A percentile compares a stretch with the other conserved stretches of the same genome.
Conservation (phyloP, 2,113 vertebrate genomes). For the Nothocercus julius region DNA sequence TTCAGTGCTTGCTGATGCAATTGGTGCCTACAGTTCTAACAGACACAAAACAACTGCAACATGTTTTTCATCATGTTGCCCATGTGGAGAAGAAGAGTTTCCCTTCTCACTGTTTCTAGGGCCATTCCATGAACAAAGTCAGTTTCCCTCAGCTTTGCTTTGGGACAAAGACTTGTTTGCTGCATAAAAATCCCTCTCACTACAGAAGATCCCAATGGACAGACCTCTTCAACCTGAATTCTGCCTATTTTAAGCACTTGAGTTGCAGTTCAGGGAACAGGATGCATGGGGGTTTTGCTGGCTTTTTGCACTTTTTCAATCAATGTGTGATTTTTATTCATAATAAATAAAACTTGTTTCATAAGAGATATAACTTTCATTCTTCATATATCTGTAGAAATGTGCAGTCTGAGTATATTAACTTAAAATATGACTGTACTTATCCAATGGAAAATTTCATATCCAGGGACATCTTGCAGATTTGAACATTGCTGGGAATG, state of each 20-base stretch:
- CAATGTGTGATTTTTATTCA: neutral
- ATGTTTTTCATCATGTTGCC: neutral
- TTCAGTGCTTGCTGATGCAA: neutral
- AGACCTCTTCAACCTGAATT: neutral
- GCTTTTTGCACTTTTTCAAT: neutral
- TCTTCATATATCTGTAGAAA: constrained; percentile 19
- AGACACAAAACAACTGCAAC: accelerated
- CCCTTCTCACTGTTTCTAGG: neutral
- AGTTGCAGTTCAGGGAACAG: neutral
- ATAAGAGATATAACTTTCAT: constrained; percentile 28
- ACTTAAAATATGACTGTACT: neutral
- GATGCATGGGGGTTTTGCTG: neutral
- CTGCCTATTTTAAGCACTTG: neutral
- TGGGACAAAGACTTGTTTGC: neutral
- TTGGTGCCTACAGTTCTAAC: neutral
- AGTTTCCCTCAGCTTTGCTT: neutral
- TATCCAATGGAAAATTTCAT: neutral
- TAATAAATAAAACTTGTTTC: constrained; percentile 39
- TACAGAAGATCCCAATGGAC: neutral
- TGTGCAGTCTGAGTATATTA: neutral
- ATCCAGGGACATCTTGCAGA: neutral
- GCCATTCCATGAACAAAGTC: neutral
- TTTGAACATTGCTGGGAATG: neutral
- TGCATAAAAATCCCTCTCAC: neutral
- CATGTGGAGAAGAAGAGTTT: neutral